These are phyloP conservation scores for Hipparchia sbordonii DNA, from an alignment of 2,888 invertebrate genomes.

Conservation along the genomic window DNA sequence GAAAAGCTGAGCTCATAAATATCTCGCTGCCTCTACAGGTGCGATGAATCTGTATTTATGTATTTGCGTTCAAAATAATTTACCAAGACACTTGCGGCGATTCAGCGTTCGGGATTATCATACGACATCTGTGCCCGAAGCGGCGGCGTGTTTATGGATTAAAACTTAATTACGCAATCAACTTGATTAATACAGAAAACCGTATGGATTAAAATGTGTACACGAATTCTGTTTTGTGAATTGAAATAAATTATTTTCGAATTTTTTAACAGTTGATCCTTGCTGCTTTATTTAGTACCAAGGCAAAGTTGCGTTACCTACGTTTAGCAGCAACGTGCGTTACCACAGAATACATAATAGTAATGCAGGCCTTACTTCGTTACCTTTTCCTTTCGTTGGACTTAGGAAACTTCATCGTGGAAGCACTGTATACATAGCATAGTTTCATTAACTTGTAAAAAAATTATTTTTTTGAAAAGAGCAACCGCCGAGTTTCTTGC, in stretches of 20 bases:
- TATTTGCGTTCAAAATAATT: slow-evolving; percentile 80
- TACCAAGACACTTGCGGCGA: slow-evolving; percentile 63
- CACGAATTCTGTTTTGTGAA: slow-evolving; percentile 19
- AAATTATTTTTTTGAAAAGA: too few species aligned
- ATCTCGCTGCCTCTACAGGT: slow-evolving; percentile 52
- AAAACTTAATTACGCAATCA: slow-evolving; percentile 63
- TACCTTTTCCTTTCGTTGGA: too few species aligned
- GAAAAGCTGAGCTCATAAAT: too few species aligned
- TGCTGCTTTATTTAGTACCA: too few species aligned
- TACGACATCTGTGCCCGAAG: slow-evolving; percentile 68
- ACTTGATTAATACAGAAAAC: slow-evolving; percentile 34
- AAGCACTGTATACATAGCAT: too few species aligned
- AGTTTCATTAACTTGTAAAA: too few species aligned
- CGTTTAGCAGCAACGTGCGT: too few species aligned
- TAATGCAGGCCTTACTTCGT: too few species aligned
- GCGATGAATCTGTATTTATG: slow-evolving; percentile 73
- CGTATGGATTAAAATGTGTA: slow-evolving; percentile 9
- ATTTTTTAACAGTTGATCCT: not conserved
- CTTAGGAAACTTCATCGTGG: too few species aligned
- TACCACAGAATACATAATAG: too few species aligned
- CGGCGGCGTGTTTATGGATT: slow-evolving; percentile 56
- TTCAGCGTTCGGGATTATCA: slow-evolving; percentile 66
- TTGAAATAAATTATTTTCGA: slow-evolving; percentile 1
- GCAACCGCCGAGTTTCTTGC: too few species aligned
- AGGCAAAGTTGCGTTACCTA: too few species aligned